These are phyloP conservation scores for Heterohyrax brucei DNA, from an alignment of 2,797 vertebrate species.

Conservation along the genomic window DNA sequence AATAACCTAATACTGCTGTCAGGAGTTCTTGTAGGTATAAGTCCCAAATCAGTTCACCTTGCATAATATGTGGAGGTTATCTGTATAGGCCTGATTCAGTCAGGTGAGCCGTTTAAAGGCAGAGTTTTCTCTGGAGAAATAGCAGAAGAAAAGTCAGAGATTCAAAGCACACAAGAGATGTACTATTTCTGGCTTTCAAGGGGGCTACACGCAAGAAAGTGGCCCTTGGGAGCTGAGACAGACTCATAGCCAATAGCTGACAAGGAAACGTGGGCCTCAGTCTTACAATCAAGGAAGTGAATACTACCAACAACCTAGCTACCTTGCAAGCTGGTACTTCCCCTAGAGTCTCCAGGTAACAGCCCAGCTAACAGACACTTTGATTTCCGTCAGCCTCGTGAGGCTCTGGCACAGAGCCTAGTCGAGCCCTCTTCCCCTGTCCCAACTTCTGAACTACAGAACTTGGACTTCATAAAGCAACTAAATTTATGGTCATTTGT, in stretches of 20 bases:
- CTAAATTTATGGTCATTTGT: background rate
- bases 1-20: constrained; percentile 18
- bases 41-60: constrained; percentile 14
- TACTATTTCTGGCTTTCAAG: background rate
- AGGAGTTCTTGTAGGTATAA: constrained; percentile 37
- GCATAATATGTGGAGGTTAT: constrained; percentile 26
- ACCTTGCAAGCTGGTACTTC: background rate
- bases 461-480: background rate
- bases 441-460: background rate
- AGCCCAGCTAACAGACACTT: background rate
- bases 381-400: background rate
- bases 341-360: background rate
- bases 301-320: constrained; percentile 12
- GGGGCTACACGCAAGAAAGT: background rate
- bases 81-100: background rate
- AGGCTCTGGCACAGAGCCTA: background rate
- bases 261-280: background rate
- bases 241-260: background rate
- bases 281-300: constrained; percentile 26
- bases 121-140: background rate
- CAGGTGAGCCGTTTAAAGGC: background rate
- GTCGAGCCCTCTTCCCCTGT: background rate
- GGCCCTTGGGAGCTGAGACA: background rate
- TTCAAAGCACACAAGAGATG: background rate
- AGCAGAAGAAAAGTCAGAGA: constrained; percentile 16